Conservation (phyloP, 2,888 invertebrate genomes). For the Chaitophorus viminalis region DNA sequence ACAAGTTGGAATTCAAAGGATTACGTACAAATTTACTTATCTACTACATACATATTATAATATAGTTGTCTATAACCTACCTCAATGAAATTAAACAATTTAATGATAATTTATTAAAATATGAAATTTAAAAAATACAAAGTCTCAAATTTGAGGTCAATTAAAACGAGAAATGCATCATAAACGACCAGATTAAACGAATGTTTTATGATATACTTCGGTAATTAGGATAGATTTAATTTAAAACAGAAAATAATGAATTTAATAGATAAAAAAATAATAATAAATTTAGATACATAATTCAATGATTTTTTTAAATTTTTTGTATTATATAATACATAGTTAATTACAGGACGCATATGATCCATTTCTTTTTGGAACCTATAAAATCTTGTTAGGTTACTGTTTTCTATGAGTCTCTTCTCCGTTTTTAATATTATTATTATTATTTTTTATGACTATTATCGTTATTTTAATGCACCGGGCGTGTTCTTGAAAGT, state of each 20-base stretch:
- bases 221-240: constrained; percentile 3
- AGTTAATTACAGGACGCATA: constrained; percentile 16
- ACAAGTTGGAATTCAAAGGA: constrained; percentile 1
- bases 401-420: constrained; percentile 13
- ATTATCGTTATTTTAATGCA: constrained; percentile 49
- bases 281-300: background rate
- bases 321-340: background rate
- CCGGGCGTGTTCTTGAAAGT: constrained; percentile 43
- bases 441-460: constrained; percentile 53
- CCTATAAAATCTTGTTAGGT: constrained; percentile 46
- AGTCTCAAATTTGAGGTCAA: background rate
- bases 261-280: background rate
- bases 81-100: constrained; percentile 12
- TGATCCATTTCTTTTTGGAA: constrained; percentile 10
- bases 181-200: background rate
- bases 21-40: background rate
- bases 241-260: background rate
- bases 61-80: background rate
- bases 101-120: background rate
- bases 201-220: background rate
- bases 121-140: background rate
- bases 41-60: background rate
- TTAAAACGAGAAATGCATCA: background rate
- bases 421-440: constrained; percentile 7
- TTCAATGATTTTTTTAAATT: background rate